These are phyloP conservation scores for Xestoiulus laeticollis DNA, from an alignment of 2,888 invertebrate species.

Conservation along the genomic window DNA sequence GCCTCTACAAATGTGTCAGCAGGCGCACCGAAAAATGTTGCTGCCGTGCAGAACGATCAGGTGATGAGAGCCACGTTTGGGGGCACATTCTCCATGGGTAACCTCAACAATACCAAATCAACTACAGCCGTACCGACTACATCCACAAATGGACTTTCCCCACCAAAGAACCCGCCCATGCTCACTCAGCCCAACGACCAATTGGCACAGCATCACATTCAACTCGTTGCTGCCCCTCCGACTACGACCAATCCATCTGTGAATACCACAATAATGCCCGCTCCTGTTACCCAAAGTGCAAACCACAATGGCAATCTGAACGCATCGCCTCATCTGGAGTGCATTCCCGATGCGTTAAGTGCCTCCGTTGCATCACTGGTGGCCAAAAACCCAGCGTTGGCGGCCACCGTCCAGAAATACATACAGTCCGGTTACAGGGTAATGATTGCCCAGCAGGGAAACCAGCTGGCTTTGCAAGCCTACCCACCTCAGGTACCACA, in stretches of 20 bases:
- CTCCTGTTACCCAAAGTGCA: background rate
- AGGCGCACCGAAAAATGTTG: background rate
- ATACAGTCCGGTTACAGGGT: slow-evolving; percentile 30
- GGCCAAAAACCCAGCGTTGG: slow-evolving; percentile 45
- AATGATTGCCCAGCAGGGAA: slow-evolving; percentile 44
- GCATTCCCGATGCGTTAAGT: background rate
- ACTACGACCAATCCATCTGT: background rate
- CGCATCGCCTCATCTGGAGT: background rate
- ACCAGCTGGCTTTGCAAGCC: slow-evolving; percentile 45
- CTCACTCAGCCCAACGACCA: background rate
- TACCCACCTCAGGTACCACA: slow-evolving; percentile 35
- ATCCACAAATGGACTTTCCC: background rate
- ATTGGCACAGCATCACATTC: background rate
- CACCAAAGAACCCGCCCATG: background rate
- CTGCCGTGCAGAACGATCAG: background rate
- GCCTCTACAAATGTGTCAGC: background rate
- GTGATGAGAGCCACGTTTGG: background rate
- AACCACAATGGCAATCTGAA: background rate
- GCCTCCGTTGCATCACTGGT: background rate
- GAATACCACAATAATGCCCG: background rate
- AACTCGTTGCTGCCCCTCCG: background rate
- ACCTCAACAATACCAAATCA: background rate
- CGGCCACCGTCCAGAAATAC: slow-evolving; percentile 27
- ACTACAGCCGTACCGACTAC: background rate
- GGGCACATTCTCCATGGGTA: background rate